These are phyloP conservation scores for Drosophila helvetica DNA, from an alignment of 2,888 invertebrate species.

Conservation along the genomic window DNA sequence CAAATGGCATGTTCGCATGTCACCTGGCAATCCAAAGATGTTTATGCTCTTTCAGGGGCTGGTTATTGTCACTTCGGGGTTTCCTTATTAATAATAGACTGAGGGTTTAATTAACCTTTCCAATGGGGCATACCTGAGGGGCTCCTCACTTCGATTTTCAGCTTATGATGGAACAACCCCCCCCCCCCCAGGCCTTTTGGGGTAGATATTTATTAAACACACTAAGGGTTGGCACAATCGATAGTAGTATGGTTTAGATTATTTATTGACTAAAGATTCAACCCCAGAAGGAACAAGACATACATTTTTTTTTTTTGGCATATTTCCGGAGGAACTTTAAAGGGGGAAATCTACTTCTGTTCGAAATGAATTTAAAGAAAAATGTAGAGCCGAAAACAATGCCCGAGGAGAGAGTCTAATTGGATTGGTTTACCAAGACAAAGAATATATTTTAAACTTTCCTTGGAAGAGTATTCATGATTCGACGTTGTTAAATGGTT, in stretches of 20 bases:
- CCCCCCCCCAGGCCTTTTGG: not conserved
- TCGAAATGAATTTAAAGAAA: not conserved
- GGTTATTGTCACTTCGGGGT: slow-evolving; percentile 20
- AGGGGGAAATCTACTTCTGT: not conserved
- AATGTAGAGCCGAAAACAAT: not conserved
- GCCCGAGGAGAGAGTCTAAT: no score
- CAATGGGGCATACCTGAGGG: not conserved
- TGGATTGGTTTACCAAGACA: no score
- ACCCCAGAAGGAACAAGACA: not conserved
- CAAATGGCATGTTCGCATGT: slow-evolving; percentile 69
- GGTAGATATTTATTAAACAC: not conserved
- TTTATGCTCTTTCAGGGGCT: slow-evolving; percentile 22
- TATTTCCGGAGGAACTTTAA: not conserved
- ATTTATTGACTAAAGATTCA: not conserved
- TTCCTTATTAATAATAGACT: slow-evolving; percentile 35
- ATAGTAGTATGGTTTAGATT: not conserved
- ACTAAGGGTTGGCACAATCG: not conserved
- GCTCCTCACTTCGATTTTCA: not conserved
- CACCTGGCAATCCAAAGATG: slow-evolving; percentile 46
- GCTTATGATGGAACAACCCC: not conserved
- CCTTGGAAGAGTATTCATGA: slow-evolving; percentile 36
- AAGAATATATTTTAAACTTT: not conserved
- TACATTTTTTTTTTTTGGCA: not conserved
- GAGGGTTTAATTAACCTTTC: slow-evolving; percentile 14
- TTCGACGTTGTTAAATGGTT: slow-evolving; percentile 21